phyloP scores from a whole-genome alignment of 37 sponge, comb jelly and placozoan species.

The Crambe crambe region DNA sequence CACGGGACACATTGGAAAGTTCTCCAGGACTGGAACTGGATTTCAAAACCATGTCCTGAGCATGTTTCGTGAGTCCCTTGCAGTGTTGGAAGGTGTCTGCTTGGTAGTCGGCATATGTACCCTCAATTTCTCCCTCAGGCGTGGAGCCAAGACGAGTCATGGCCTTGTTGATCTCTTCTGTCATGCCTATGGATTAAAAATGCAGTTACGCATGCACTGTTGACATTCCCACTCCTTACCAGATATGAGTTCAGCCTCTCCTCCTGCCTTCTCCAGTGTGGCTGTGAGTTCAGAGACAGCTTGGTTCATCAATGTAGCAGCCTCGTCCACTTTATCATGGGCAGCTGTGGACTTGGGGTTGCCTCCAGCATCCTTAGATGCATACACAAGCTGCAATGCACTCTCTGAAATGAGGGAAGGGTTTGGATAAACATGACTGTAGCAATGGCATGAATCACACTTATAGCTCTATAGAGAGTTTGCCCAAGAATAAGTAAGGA shows the following conservation, averaged over 20 bases:
- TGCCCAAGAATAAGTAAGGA: no score
- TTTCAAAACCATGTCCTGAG: constrained; percentile 74
- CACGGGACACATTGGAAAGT: constrained; percentile 29
- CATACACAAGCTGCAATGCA: constrained; percentile 78
- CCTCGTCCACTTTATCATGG: constrained; percentile 68
- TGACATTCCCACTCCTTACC: constrained; percentile 16
- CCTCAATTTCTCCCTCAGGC: constrained; percentile 29
- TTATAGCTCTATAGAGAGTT: not conserved
- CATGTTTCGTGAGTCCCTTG: constrained; percentile 66
- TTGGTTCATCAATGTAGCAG: constrained; percentile 50
- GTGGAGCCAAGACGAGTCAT: constrained; percentile 32
- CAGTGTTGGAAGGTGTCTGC: constrained; percentile 49
- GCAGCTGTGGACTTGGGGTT: constrained; percentile 68
- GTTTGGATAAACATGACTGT: not conserved
- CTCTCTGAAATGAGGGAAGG: constrained; percentile 8
- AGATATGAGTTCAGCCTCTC: constrained; percentile 64
- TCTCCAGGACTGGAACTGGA: constrained; percentile 26
- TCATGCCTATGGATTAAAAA: constrained; percentile 39
- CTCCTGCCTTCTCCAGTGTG: constrained; percentile 75
- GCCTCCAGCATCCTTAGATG: constrained; percentile 85
- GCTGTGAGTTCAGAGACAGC: constrained; percentile 73
- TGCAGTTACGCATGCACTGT: not conserved
- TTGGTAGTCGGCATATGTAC: constrained; percentile 82
- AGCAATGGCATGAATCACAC: not conserved
- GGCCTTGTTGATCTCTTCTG: constrained; percentile 71